Conservation (phyloP, 1,140 invertebrate genomes). For the Drosophila ercepeae region DNA sequence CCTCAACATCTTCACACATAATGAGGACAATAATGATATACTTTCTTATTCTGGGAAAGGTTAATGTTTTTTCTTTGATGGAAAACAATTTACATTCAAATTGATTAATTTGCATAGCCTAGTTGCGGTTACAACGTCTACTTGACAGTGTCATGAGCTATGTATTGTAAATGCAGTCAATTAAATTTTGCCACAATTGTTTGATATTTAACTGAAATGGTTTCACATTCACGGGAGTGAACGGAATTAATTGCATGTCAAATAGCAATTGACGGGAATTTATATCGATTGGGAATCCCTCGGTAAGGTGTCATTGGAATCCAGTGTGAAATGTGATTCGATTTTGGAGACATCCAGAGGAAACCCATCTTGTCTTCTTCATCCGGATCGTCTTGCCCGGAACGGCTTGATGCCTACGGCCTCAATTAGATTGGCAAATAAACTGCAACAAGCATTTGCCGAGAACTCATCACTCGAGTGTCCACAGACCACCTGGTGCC, state of each 20-base stretch:
- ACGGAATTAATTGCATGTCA: constrained; percentile 68
- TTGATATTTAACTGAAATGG: constrained; percentile 34
- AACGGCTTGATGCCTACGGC: constrained; percentile 62
- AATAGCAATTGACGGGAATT: constrained; percentile 62
- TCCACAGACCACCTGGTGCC: constrained; percentile 34
- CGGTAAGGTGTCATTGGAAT: not conserved
- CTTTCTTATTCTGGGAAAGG: no score
- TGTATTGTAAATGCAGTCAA: constrained; percentile 15
- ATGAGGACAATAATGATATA: not conserved
- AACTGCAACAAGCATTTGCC: constrained; percentile 78
- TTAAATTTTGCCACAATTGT: constrained; percentile 42
- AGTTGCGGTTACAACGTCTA: constrained; percentile 36
- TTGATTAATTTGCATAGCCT: constrained; percentile 46
- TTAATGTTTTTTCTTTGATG: not conserved
- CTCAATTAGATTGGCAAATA: constrained; percentile 79
- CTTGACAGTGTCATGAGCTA: constrained; percentile 5
- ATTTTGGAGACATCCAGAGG: constrained; percentile 15
- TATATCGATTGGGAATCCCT: constrained; percentile 29
- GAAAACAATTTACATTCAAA: constrained; percentile 33
- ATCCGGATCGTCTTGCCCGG: constrained; percentile 2
- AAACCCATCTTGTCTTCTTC: not conserved
- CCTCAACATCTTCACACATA: no score
- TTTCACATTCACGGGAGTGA: constrained; percentile 16
- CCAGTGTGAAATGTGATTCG: constrained; percentile 10
- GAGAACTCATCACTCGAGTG: constrained; percentile 56